Evolutionary conservation across 2,113 vertebrate genomes (phyloP).

Genomic region (Oncorhynchus clarkii): DNA sequence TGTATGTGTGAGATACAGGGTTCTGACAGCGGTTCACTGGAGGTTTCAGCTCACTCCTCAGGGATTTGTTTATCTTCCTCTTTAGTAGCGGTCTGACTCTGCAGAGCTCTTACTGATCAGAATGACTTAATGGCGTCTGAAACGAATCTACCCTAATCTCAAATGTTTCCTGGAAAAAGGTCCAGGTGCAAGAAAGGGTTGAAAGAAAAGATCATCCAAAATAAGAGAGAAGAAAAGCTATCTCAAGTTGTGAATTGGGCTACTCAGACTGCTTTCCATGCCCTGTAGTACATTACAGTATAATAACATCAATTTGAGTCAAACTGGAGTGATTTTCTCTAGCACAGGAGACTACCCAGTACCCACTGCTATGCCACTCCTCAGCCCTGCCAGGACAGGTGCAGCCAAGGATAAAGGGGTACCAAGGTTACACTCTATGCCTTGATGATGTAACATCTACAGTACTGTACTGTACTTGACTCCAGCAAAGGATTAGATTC

Average conservation of each 20-base stretch:
- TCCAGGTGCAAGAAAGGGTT: conserved; percentile 12
- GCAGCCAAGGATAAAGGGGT: conserved; percentile 20
- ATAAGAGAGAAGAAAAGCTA: background rate
- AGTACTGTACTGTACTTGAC: conserved; percentile 46
- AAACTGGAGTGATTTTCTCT: background rate
- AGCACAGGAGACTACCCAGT: background rate
- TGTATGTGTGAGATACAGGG: background rate
- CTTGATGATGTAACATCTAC: conserved; percentile 37
- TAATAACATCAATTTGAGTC: background rate
- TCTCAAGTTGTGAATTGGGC: too few relatives aligned
- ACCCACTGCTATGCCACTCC: conserved; percentile 11
- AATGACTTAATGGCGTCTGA: conserved; percentile 50
- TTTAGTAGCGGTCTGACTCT: background rate
- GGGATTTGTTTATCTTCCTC: conserved; percentile 37
- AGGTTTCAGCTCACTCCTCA: conserved; percentile 9
- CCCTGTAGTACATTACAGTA: background rate
- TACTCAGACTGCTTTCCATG: too few relatives aligned
- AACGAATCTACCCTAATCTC: conserved; percentile 54
- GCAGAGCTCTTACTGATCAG: conserved; percentile 9
- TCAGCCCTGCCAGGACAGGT: conserved; percentile 17
- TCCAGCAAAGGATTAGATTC: conserved; percentile 18
- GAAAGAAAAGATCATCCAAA: conserved; percentile 28
- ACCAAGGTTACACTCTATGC: background rate
- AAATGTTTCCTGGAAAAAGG: conserved; percentile 47
- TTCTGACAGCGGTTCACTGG: conserved; percentile 9